Percentiles rank a stretch among this genome's conserved stretches.
Evolutionary conservation across 2,888 invertebrate species (phyloP).

Genomic region (Drosophila paucipuncta): DNA sequence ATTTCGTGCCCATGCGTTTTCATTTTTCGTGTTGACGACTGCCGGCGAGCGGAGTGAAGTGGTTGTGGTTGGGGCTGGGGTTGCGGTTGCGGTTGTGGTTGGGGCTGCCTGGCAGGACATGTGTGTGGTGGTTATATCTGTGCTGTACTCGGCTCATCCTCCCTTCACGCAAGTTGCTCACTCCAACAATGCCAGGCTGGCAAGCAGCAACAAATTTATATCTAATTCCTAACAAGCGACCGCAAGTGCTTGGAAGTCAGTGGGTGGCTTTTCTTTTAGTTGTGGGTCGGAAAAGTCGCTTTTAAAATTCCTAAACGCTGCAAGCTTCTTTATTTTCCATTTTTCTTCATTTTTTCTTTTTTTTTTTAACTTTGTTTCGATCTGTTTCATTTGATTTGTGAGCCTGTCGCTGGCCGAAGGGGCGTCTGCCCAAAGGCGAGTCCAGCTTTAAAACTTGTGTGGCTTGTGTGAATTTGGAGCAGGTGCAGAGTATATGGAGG

Average conservation of each 20-base stretch:
- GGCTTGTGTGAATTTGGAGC: not conserved
- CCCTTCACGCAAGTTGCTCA: conserved; percentile 8
- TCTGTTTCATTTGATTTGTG: conserved; percentile 68
- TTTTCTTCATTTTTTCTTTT: conserved; percentile 20
- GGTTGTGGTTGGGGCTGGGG: not conserved
- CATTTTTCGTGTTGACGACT: conserved; percentile 74
- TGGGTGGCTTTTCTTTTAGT: conserved; percentile 9
- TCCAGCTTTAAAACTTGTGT: not conserved
- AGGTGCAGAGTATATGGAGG: not conserved
- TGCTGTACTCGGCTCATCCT: conserved; percentile 31
- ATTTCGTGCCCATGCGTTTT: conserved; percentile 81
- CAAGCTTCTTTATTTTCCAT: conserved; percentile 22
- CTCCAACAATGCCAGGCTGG: not conserved
- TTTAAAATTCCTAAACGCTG: conserved; percentile 45
- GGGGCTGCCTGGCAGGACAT: conserved; percentile 6
- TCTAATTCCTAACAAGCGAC: conserved; percentile 25
- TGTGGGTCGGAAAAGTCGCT: conserved; percentile 17
- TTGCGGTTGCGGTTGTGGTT: not conserved
- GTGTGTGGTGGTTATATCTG: conserved; percentile 46
- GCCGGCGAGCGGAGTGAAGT: conserved; percentile 24
- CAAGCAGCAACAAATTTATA: not conserved
- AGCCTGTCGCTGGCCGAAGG: conserved; percentile 30
- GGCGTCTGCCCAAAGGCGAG: not conserved
- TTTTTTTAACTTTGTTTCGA: conserved; percentile 64
- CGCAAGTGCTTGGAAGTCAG: conserved; percentile 40